Percentiles rank a stretch among this genome's conserved stretches.
phyloP scores from a whole-genome alignment of 30 jellyfish, hydroid and myxozoan species.

The Aurelia sp. region DNA sequence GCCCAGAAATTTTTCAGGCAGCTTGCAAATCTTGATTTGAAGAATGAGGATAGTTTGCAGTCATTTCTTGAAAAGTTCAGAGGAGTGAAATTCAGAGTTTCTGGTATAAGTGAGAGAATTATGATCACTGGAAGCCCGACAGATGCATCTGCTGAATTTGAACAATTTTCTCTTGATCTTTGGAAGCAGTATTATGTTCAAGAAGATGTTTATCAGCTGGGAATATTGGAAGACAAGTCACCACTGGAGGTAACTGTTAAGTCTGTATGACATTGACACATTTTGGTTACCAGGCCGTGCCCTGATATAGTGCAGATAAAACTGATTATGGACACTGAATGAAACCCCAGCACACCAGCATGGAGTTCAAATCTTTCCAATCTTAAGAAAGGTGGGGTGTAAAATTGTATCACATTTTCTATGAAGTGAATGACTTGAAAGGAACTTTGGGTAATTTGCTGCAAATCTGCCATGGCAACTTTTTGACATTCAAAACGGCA shows the following conservation, averaged over 20 bases:
- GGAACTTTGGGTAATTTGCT: too few relatives aligned
- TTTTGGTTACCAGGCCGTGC: too few relatives aligned
- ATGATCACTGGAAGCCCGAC: constrained; percentile 76
- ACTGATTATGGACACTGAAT: too few relatives aligned
- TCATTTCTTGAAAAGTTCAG: constrained; percentile 66
- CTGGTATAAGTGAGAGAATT: constrained; percentile 78
- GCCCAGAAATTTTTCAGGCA: constrained; percentile 60
- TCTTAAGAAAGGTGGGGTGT: too few relatives aligned
- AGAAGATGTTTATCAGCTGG: constrained; percentile 90
- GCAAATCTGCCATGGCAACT: too few relatives aligned
- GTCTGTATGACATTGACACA: too few relatives aligned
- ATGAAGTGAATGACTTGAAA: too few relatives aligned
- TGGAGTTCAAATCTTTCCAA: too few relatives aligned
- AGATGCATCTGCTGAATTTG: constrained; percentile 56
- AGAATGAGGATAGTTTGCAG: constrained; percentile 35
- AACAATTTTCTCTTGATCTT: constrained; percentile 82
- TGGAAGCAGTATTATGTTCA: constrained; percentile 90
- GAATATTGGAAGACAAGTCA: constrained; percentile 73
- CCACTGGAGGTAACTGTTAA: constrained; percentile 70
- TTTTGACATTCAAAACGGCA: too few relatives aligned
- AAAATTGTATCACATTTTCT: too few relatives aligned
- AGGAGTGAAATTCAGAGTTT: constrained; percentile 66
- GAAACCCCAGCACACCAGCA: too few relatives aligned
- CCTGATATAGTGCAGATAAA: too few relatives aligned
- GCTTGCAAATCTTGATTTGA: constrained; percentile 67